These are phyloP conservation scores for Nematostella vectensis DNA, from an alignment of 92 coral and sea anemone species.

Conservation along the genomic window DNA sequence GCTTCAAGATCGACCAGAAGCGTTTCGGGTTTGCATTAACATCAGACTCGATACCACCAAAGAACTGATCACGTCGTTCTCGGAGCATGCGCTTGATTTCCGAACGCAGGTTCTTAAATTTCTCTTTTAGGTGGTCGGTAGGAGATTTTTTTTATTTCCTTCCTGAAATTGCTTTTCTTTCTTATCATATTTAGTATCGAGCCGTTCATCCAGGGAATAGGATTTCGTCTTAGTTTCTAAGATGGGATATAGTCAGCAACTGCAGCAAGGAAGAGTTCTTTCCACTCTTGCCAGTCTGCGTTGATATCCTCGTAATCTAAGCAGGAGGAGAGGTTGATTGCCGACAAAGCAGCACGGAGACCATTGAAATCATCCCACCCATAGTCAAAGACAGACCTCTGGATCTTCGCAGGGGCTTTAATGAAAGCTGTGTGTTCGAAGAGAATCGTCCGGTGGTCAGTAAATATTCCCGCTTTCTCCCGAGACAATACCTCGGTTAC, in stretches of 20 bases:
- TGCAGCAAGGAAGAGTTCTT: too few species aligned
- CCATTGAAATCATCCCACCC: background rate
- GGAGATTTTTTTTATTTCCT: background rate
- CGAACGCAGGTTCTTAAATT: conserved; percentile 17
- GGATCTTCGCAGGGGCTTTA: background rate
- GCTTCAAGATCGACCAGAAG: conserved; percentile 53
- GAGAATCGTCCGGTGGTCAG: too few species aligned
- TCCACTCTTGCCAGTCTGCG: background rate
- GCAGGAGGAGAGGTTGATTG: background rate
- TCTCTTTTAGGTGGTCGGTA: too few species aligned
- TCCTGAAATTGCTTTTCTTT: background rate
- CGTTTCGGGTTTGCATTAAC: conserved; percentile 39
- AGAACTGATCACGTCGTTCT: conserved; percentile 35
- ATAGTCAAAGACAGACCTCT: background rate
- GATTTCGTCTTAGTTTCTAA: conserved; percentile 8
- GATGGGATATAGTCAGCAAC: conserved; percentile 14
- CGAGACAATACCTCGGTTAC: too few species aligned
- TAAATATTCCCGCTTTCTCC: too few species aligned
- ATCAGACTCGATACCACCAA: conserved; percentile 34
- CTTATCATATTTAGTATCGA: background rate
- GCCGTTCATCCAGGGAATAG: background rate
- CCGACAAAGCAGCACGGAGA: background rate
- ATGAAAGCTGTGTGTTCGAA: background rate
- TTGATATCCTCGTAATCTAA: background rate
- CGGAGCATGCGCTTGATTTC: conserved; percentile 28